Percentiles rank a stretch among this genome's conserved stretches.
Conservation (phyloP, 2,113 vertebrate species). For the Pseudorectes ferrugineus region DNA sequence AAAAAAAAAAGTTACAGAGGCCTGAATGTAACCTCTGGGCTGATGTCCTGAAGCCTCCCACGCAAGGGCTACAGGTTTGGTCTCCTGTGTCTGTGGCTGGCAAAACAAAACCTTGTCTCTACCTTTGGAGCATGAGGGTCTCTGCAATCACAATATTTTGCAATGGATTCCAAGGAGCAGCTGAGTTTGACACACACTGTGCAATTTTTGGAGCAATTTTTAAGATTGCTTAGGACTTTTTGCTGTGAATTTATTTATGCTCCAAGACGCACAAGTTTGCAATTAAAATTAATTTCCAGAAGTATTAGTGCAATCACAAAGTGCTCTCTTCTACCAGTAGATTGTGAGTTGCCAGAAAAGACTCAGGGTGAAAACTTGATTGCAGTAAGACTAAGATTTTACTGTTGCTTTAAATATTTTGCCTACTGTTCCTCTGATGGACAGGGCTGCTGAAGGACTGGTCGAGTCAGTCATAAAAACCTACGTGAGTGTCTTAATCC, state of each 20-base stretch:
- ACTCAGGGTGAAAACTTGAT: neutral
- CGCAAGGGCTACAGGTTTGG: neutral
- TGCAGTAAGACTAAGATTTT: constrained; percentile 4
- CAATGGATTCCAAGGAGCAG: neutral
- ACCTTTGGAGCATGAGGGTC: neutral
- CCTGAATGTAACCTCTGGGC: neutral
- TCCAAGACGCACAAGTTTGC: neutral
- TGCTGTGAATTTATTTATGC: neutral
- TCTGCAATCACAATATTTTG: neutral
- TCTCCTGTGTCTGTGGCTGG: neutral
- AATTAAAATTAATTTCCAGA: neutral
- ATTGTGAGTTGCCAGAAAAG: neutral
- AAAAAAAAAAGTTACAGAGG: neutral
- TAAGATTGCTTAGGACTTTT: neutral
- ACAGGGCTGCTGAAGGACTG: constrained; percentile 45
- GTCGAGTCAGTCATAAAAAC: constrained; percentile 45
- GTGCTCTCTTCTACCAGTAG: neutral
- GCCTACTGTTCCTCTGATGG: constrained; percentile 43
- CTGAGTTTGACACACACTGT: neutral
- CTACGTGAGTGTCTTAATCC: constrained; percentile 35
- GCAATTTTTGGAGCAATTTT: neutral
- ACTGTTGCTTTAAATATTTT: constrained; percentile 37
- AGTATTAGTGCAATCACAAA: neutral
- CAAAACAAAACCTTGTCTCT: neutral
- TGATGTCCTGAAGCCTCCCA: neutral